Evolutionary conservation across 2,113 vertebrate species (phyloP), one percentile per base, ranked within the genome.

Genomic region (Nannospalax galili): DNA sequence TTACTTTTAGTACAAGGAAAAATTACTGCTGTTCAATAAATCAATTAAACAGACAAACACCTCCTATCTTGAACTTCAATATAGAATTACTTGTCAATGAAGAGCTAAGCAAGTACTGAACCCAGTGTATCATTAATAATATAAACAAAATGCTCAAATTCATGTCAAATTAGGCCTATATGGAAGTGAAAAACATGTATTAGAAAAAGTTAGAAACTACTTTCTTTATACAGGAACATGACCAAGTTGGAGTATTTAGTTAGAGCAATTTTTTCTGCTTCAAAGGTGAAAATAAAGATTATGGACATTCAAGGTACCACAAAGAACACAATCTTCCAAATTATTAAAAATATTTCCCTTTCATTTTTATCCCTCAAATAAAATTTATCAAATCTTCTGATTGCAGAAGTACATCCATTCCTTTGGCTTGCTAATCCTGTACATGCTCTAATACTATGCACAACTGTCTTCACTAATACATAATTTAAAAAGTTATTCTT

Each of bases 281-380:
- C 91, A 37, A 5, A 97, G 75, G 19, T 90, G 16, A 77, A 90
- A 92, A 95, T 94, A 97, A 95, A 62, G 93, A 92, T 69, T 94
- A 10, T 90, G n/a, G 45, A 64, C 28, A 82, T 84, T 73, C 42
- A 85, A 90, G 74, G 7, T 7, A 4, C 58, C 58, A 73, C n/a
- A 92, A 88, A 84, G 88, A n/a, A 92, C 11, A 88, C 4, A 85
- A 81, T 65, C 60, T 58, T 64, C 1, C 45, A 56, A 64, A 93
- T 93, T 42, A 93, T 72, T 80, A 82, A 94, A 77, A 75, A 73
- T 89, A 72, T 22, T 56, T 92, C 35, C 92, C 85, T 87, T 40
- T 77, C 73, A 94, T 45, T 84, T 65, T 84, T 32, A 65, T 65
- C 9, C 78, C 9, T 28, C 95, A 96, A 65, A 26, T 95, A 56